phyloP scores from a whole-genome alignment of 2,888 invertebrate species.

The Leucophenga maculata region DNA sequence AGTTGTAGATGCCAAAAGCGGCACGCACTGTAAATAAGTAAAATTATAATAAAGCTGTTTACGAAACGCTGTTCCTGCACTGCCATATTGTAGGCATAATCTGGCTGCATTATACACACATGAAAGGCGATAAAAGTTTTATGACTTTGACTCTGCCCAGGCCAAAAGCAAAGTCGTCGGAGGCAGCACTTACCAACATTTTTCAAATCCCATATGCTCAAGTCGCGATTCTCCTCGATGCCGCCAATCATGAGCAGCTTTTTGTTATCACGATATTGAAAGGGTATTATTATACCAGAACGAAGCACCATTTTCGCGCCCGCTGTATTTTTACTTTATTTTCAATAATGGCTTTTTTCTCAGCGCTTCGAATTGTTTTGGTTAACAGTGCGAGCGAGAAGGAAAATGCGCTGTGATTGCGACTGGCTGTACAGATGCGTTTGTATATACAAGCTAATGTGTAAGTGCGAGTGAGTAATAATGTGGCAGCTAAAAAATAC shows the following conservation, averaged over 20 bases:
- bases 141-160: too few species aligned
- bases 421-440: too few species aligned
- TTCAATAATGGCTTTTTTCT: too few species aligned
- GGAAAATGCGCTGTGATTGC: too few species aligned
- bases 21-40: conserved; percentile 56
- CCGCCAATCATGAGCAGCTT: conserved; percentile 66
- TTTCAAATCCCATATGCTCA: conserved; percentile 67
- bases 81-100: neutral
- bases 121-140: conserved; percentile 6
- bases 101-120: conserved; percentile 6
- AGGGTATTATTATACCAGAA: conserved; percentile 67
- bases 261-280: conserved; percentile 68
- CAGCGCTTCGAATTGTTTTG: too few species aligned
- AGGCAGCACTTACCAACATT: conserved; percentile 63
- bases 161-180: neutral
- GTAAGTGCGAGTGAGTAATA: too few species aligned
- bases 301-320: conserved; percentile 65
- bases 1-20: conserved; percentile 66
- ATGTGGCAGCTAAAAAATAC: too few species aligned
- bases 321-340: too few species aligned
- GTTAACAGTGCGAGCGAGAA: too few species aligned
- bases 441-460: too few species aligned
- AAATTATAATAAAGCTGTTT: neutral
- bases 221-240: conserved; percentile 60
- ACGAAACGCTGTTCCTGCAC: too few species aligned